A percentile compares a stretch with the other conserved stretches of the same genome.
Evolutionary conservation across 92 coral and sea anemone species (phyloP).

Genomic region (Epizoanthus scotinus): DNA sequence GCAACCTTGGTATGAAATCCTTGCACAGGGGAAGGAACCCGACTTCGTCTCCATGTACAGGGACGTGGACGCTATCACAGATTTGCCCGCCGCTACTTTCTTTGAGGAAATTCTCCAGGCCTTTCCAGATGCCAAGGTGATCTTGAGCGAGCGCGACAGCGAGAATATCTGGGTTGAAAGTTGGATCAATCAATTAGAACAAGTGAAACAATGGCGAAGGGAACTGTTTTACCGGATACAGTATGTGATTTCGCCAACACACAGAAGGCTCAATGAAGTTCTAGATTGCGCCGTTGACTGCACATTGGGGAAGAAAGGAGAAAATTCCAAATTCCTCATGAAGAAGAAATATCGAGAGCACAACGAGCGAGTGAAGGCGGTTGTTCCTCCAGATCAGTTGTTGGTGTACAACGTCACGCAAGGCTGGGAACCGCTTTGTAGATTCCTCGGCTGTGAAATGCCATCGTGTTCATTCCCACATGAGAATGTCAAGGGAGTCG

Average conservation of each 20-base stretch:
- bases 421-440: too few relatives aligned
- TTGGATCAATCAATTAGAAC: not conserved
- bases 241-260: not conserved
- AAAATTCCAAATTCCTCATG: not conserved
- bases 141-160: too few relatives aligned
- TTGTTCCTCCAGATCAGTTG: too few relatives aligned
- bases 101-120: not conserved
- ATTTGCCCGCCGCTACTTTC: not conserved
- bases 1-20: too few relatives aligned
- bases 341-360: constrained; percentile 17
- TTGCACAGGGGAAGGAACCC: too few relatives aligned
- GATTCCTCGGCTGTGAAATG: too few relatives aligned
- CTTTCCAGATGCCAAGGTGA: too few relatives aligned
- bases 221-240: not conserved
- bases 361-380: not conserved
- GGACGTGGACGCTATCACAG: not conserved
- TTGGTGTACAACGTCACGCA: too few relatives aligned
- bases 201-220: not conserved
- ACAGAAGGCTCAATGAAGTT: not conserved
- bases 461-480: too few relatives aligned
- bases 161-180: too few relatives aligned
- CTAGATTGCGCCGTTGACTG: not conserved
- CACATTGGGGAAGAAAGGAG: not conserved
- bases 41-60: too few relatives aligned
- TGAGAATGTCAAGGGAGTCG: not conserved